Conservation (phyloP, 1,140 invertebrate species). For the Vollenhovia emeryi region DNA sequence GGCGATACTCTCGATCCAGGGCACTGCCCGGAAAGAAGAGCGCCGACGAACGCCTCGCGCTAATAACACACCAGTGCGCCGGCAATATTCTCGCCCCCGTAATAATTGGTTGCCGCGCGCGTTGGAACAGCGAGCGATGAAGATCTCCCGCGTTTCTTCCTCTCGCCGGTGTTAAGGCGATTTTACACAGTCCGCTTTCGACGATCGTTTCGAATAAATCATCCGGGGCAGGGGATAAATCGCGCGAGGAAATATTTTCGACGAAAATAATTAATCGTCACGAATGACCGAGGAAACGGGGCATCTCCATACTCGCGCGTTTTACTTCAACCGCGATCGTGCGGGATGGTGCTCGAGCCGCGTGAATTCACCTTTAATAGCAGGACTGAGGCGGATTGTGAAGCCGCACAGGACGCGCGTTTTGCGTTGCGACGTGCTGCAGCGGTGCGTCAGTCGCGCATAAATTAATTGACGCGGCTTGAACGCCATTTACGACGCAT, state of each 20-base stretch:
- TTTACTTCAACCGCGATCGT: not conserved
- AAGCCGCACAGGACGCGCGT: slow-evolving; percentile 2
- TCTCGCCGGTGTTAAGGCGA: slow-evolving; percentile 60
- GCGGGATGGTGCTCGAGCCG: not conserved
- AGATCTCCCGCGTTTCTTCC: slow-evolving; percentile 65
- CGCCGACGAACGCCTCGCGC: slow-evolving; percentile 62
- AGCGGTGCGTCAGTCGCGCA: slow-evolving; percentile 9
- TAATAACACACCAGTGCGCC: slow-evolving; percentile 67
- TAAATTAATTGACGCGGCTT: slow-evolving; percentile 50
- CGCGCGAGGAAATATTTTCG: not conserved
- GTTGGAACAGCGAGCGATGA: slow-evolving; percentile 64
- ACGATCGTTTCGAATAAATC: not conserved
- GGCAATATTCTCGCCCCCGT: slow-evolving; percentile 72
- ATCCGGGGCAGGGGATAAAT: not conserved
- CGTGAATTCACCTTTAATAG: slow-evolving; percentile 50
- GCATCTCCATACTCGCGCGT: not conserved
- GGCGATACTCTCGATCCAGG: slow-evolving; percentile 66
- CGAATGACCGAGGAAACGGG: not conserved
- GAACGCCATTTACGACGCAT: slow-evolving; percentile 19
- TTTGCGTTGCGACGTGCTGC: not conserved
- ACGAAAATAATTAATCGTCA: not conserved
- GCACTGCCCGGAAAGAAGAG: slow-evolving; percentile 64
- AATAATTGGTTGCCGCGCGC: slow-evolving; percentile 72
- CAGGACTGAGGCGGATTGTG: slow-evolving; percentile 4
- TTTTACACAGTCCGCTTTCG: slow-evolving; percentile 29